Evolutionary conservation across 1,140 invertebrate species (phyloP).

Genomic region (Artemia franciscana): DNA sequence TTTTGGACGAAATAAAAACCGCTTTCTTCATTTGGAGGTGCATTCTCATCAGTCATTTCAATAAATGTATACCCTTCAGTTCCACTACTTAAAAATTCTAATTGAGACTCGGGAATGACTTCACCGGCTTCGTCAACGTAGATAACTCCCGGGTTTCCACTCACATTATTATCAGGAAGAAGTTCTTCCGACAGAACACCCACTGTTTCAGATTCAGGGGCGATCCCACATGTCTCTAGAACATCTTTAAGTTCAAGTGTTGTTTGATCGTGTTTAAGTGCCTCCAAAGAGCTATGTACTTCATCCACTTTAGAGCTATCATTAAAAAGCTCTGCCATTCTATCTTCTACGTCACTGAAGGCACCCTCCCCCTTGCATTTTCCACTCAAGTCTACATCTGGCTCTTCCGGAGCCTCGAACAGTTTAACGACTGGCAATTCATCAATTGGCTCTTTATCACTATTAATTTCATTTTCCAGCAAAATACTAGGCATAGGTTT

Average conservation of each 20-base stretch:
- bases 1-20: too few relatives aligned
- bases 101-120: background rate
- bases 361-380: too few relatives aligned
- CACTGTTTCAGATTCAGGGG: background rate
- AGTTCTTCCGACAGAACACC: too few relatives aligned
- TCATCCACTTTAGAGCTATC: background rate
- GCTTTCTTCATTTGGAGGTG: background rate
- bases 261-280: background rate
- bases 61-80: background rate
- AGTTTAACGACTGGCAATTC: too few relatives aligned
- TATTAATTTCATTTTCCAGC: too few relatives aligned
- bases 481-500: too few relatives aligned
- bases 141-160: background rate
- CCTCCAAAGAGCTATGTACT: background rate
- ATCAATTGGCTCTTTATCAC: too few relatives aligned
- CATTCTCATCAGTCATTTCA: background rate
- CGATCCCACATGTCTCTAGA: background rate
- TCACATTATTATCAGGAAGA: too few relatives aligned
- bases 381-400: too few relatives aligned
- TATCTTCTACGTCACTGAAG: background rate
- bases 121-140: background rate
- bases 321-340: background rate
- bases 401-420: too few relatives aligned
- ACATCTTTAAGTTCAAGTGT: background rate
- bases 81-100: background rate